phyloP scores from a whole-genome alignment of 2,113 vertebrate genomes.

The Fregata magnificens region DNA sequence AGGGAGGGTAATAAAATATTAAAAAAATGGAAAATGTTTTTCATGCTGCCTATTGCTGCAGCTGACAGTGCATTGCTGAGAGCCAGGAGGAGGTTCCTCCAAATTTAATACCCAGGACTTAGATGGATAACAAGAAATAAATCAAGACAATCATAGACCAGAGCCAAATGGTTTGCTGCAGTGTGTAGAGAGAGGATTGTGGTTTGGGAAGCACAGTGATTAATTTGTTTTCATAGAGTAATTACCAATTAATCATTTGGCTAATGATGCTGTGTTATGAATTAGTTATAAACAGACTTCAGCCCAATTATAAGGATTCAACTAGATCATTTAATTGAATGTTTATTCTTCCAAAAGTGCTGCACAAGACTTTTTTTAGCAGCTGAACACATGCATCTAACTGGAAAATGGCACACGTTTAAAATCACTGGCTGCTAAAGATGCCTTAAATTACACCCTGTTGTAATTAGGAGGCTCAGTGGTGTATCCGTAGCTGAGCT shows the following conservation, averaged over 20 bases:
- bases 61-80: not conserved
- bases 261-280: conserved; percentile 22
- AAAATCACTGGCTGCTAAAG: not conserved
- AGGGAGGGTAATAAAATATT: not conserved
- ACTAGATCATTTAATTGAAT: conserved; percentile 26
- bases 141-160: not conserved
- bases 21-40: not conserved
- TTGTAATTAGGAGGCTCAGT: not conserved
- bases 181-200: not conserved
- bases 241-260: conserved; percentile 43
- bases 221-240: conserved; percentile 49
- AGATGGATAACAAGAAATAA: not conserved
- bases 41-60: not conserved
- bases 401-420: not conserved
- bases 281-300: conserved; percentile 40
- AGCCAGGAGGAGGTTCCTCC: not conserved
- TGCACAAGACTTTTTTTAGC: not conserved
- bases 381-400: not conserved
- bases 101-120: not conserved
- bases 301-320: not conserved
- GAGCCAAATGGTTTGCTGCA: not conserved
- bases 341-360: not conserved
- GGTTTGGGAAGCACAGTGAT: not conserved
- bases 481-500: not conserved
- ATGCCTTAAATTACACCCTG: not conserved